Evolutionary conservation across 1,140 invertebrate genomes (phyloP), one percentile per base, ranked within the genome.

Genomic region (Armadillidium nasatum): DNA sequence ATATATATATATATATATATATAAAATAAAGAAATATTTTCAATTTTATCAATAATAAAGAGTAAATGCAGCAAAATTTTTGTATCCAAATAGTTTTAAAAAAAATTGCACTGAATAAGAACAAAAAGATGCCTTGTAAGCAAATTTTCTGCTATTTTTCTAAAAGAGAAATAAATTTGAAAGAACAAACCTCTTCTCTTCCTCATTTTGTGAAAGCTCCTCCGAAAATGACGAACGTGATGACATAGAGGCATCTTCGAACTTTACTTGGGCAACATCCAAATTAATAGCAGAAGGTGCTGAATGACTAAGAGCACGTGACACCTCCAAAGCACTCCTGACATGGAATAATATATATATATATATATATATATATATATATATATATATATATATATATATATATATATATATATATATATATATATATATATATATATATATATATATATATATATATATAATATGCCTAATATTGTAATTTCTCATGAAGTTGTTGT

Each of bases 281-380:
- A 91, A 86, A 83, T 94, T 94, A 79, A 94, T 93, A 33, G 92
- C 92, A 76, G 92, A 92, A 0, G 93, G 93, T 0, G 93, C 93
- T 0, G 93, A 94, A 85, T 90, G 89, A 80, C 92, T 94, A 80
- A 94, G 87, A 0, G 89, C 87, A 83, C 89, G 88, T 2, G 89
- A 90, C 3, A 89, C 87, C 80, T 91, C 89, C 82, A 93, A 86
- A 9, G 71, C 74, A 50, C 77, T 78, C 70, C 81, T 75, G 73
- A 66, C 19, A 7, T 60, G 19, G 11, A 60, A 13, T 15, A 13
- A 13, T 13, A 19, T 60, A 19, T 60, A 60, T 60, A 60, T 60
- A 60, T 60, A 60, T 60, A 60, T 60, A 60, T 60, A 60, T 60
- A 4, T 4, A 60, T 60, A 60, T 60, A 60, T 60, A 60, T 60